Percentiles rank a stretch among this genome's conserved stretches.
phyloP scores from a whole-genome alignment of 2,888 invertebrate genomes.

The Gnatocerus cornutus region DNA sequence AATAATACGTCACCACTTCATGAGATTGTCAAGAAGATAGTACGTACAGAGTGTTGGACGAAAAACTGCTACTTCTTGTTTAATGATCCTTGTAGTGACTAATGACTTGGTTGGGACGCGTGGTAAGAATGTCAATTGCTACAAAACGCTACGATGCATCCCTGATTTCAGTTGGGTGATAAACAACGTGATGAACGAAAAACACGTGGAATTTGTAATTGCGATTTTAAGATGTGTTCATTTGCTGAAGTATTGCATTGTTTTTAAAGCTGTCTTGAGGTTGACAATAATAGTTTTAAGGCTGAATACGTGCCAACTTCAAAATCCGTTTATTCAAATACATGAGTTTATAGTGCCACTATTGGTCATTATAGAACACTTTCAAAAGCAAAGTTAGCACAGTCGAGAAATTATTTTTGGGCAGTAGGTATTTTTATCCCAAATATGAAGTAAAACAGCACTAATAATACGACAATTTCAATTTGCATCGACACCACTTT shows the following conservation, averaged over 20 bases:
- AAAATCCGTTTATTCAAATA: not conserved
- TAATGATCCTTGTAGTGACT: slow-evolving; percentile 42
- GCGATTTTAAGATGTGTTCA: not conserved
- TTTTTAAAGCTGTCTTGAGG: not conserved
- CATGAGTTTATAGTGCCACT: slow-evolving; percentile 1
- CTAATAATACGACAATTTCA: too few species aligned
- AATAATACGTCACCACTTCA: slow-evolving; percentile 46
- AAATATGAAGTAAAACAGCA: too few species aligned
- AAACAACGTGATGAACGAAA: not conserved
- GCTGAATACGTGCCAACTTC: slow-evolving; percentile 12
- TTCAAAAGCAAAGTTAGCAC: too few species aligned
- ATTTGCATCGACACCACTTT: too few species aligned
- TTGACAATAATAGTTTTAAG: slow-evolving; percentile 21
- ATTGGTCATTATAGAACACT: slow-evolving; percentile 3
- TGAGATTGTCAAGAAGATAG: slow-evolving; percentile 35
- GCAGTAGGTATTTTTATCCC: too few species aligned
- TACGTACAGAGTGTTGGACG: slow-evolving; percentile 1
- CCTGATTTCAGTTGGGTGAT: slow-evolving; percentile 3
- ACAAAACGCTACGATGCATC: not conserved
- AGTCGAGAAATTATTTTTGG: too few species aligned
- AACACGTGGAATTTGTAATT: not conserved
- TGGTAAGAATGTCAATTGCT: slow-evolving; percentile 21
- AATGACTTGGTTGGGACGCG: slow-evolving; percentile 25
- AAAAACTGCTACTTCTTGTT: slow-evolving; percentile 32
- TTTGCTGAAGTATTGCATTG: slow-evolving; percentile 10